These are phyloP conservation scores for Anisognathus igniventris DNA, from an alignment of 2,797 vertebrate species.

Conservation along the genomic window DNA sequence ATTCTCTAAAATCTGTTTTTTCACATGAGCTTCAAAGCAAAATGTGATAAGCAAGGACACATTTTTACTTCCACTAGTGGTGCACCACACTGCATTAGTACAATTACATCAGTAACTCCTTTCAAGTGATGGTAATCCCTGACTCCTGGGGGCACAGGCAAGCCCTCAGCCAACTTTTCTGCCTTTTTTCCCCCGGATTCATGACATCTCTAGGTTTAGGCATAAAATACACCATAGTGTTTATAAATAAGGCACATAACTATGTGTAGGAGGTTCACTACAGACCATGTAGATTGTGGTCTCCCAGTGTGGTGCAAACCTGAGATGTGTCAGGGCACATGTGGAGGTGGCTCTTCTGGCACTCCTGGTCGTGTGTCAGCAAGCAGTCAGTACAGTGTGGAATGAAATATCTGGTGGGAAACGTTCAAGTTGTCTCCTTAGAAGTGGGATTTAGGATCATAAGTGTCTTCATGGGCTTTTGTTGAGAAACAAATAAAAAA, in stretches of 20 bases:
- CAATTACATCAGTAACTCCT: not conserved
- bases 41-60: not conserved
- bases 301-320: not conserved
- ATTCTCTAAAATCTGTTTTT: not conserved
- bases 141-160: not conserved
- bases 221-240: not conserved
- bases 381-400: not conserved
- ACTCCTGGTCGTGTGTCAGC: not conserved
- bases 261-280: not conserved
- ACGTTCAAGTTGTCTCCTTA: not conserved
- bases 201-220: not conserved
- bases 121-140: not conserved
- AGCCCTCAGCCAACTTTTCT: not conserved
- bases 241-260: not conserved
- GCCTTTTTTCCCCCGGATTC: not conserved
- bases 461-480: constrained; percentile 20
- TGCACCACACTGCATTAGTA: not conserved
- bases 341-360: not conserved
- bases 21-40: not conserved
- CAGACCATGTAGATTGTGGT: not conserved
- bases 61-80: not conserved
- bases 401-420: not conserved
- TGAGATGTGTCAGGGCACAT: not conserved
- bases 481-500: constrained; percentile 10
- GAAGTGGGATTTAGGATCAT: not conserved